Evolutionary conservation across 1,140 invertebrate genomes (phyloP), one percentile per base, ranked within the genome.

Genomic region (Chlorops oryzae): DNA sequence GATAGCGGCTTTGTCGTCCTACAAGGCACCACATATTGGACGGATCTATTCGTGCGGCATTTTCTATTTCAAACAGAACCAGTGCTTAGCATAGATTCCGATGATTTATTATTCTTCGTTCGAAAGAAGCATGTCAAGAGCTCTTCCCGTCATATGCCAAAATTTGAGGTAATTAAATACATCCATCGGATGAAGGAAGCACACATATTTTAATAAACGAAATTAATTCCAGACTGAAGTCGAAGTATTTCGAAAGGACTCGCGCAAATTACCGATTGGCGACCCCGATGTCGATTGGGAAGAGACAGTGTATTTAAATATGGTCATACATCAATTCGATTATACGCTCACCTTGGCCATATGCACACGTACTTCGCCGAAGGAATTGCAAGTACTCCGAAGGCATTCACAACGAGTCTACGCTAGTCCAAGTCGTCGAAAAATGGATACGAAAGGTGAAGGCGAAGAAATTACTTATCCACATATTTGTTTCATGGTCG

Each of bases 381-480:
- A 96, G 76, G 91, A 98, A 77, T 80, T 98, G 62, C 94, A 99
- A 79, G 85, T 87, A 54, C 75, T 98, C 41, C 85, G 90, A 64
- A 85, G 94, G 73, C 92, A 96, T 73, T 94, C 92, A 46, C 92
- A 96, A 74, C 69, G 79, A 77, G 96, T 99, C 9, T 99, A 97
- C 76, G 93, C 96, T 10, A 96, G 92, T 39, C 96, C 96, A 9
- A 96, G 92, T 76, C 81, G 89, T 45, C 78, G 96, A 59, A 82
- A 92, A 68, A 98, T 99, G 95, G 93, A 98, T 72, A 90, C 89
- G 13, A 99, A 99, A 77, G 96, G 95, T 25, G 95, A 97, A 68
- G 83, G 90, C 54, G 96, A 99, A 77, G 92, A 98, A 77, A 98
- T 98, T 69, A 96, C 93, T 24, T 99, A 98, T 77, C 96, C 96